Base-by-base conservation (phyloP, 2,888 invertebrate genomes). In the Cremastobaeus sp. region DNA sequence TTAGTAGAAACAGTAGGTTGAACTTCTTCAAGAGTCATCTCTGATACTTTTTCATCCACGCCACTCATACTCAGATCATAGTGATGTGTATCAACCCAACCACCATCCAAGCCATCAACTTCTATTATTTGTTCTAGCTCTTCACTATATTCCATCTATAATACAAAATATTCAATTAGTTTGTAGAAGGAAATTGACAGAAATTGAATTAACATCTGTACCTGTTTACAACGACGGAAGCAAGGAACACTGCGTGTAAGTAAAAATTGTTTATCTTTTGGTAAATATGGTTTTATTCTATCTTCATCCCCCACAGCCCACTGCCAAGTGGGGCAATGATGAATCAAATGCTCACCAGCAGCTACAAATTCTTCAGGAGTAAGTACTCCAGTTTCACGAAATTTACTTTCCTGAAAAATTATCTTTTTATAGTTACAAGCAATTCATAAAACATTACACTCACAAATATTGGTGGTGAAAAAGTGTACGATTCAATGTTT, bases 341-440 rank as follows among this genome's bases (percentile, higher is more conserved):
- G 98, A 0, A 99, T 98, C 60, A 99, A 89, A 88, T 99, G 99
- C 85, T 99, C 99, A 0, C 99, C 99, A 14, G 99, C 99, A 2
- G 95, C 96, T 2, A 99, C 96, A 91, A 99, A 99, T 90, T 99
- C 99, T 87, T 98, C 98, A 0, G 99, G 99, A n/a, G 98, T 99
- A 20, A 99, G 88, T 1, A 99, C 98, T 25, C 99, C 99, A 9
- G 98, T 99, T 88, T 99, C 98, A 80, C 95, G 93, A 88, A 98
- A 99, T 88, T 97, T 98, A 3, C 98, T 98, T 88, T 97, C 97
- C 97, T 98, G 81, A 18, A 72, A 50, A 11, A n/a, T 39, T 41
- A 8, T 9, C 32, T n/a, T n/a, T n/a, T n/a, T n/a, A n/a, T n/a
- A n/a, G n/a, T n/a, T n/a, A n/a, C n/a, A 30, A 30, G 9, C 9